Evolutionary conservation across 2,797 vertebrate species (phyloP).

Genomic region (Urosaurus nigricauda): DNA sequence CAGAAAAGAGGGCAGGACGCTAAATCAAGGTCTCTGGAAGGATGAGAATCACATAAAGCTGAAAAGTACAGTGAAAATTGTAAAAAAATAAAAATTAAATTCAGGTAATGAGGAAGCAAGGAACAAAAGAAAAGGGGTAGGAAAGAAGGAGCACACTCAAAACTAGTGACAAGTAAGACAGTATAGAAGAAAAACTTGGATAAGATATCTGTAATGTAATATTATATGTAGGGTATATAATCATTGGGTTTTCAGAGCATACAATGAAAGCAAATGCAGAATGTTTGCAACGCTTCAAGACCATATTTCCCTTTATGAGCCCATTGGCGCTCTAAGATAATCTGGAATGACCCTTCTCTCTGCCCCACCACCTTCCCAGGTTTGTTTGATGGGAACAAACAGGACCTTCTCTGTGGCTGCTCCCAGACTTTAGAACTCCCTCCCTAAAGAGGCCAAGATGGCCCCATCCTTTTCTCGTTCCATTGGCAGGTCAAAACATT

Average conservation of each 20-base stretch:
- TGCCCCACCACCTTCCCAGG: too few relatives aligned
- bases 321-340: too few relatives aligned
- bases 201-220: background rate
- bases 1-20: slow-evolving; percentile 32
- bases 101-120: slow-evolving; percentile 7
- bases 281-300: background rate
- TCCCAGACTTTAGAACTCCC: too few relatives aligned
- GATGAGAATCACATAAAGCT: slow-evolving; percentile 8
- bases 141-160: background rate
- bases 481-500: too few relatives aligned
- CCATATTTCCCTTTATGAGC: too few relatives aligned
- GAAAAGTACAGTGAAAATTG: slow-evolving; percentile 19
- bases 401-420: too few relatives aligned
- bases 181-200: background rate
- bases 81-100: slow-evolving; percentile 2
- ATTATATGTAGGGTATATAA: background rate
- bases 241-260: background rate
- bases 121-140: background rate
- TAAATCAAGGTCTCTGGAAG: slow-evolving; percentile 40
- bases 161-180: background rate
- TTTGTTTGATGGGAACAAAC: too few relatives aligned
- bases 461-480: too few relatives aligned
- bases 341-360: too few relatives aligned
- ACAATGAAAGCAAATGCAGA: background rate
- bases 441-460: too few relatives aligned